Base-by-base conservation (phyloP, 37 sponge, comb jelly and placozoan genomes). In the Tethya wilhelma region DNA sequence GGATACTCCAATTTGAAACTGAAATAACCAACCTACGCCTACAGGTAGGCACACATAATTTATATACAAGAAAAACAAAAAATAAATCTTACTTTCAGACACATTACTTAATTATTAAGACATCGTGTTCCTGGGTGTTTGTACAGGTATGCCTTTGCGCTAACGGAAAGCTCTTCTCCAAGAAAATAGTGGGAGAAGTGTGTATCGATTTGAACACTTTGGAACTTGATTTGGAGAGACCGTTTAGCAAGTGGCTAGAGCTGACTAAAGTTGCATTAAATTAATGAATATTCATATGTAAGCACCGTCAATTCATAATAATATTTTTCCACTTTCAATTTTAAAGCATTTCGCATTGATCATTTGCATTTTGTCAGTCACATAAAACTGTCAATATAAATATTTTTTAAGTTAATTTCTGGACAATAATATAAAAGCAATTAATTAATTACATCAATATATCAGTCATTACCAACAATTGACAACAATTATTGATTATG, bases 141-240 rank as follows among this genome's bases (percentile, higher is more conserved):
- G 26, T 58, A 9, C 66, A 78, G 78, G 29, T 72, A 2, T 29
- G 6, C 23, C 49, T 72, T 42, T 46, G 32, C 4, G 32, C 73
- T 26, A 19, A 41, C n/a, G 55, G 73, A 4, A 72, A 42, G 29
- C 46, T 72, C 22, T 53, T 53, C 33, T 72, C 73, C 33, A 58
- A 43, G 23, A 80, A 69, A 41, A 33, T 25, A 23, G 41, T 71
- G 9, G 71, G 70, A 6, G 49, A 80, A 17, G 17, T 70, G 9
- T 37, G 12, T 14, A 53, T 80, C 0, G 81, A 80, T 5, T 60
- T 80, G 70, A 58, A 80, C 71, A 30, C 59, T 29, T 32, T 80
- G 44, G 25, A 57, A 33, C 81, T 80, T 25, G 42, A 33, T 0
- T 25, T 56, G 26, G 59, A 70, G 42, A 12, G 26, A 29, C 4